Percentiles rank a stretch among this genome's conserved stretches.
Evolutionary conservation across 2,888 invertebrate genomes (phyloP).

Genomic region (Brachycybe producta): DNA sequence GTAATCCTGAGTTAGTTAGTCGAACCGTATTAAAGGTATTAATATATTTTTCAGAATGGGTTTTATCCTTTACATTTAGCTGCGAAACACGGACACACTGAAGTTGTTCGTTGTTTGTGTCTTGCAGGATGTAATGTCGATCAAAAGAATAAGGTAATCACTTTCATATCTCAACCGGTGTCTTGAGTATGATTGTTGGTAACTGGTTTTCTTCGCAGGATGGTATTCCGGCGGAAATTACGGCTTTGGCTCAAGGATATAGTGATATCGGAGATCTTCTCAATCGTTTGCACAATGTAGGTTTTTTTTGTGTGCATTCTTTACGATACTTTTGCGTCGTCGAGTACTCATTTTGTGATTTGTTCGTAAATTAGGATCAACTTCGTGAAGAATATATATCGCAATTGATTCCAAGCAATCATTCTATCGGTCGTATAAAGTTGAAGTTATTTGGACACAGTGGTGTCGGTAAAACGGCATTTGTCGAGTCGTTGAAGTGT

Average conservation of each 20-base stretch:
- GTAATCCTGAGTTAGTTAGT: neutral
- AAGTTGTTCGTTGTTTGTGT: constrained; percentile 54
- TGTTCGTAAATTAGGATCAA: constrained; percentile 27
- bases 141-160: constrained; percentile 44
- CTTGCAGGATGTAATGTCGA: constrained; percentile 57
- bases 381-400: constrained; percentile 42
- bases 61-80: constrained; percentile 56
- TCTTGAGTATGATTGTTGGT: neutral
- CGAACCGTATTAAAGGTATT: neutral
- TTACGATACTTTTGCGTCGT: constrained; percentile 16
- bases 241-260: constrained; percentile 60
- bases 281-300: constrained; percentile 48
- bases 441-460: constrained; percentile 57
- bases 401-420: constrained; percentile 48
- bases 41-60: constrained; percentile 33
- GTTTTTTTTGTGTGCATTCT: constrained; percentile 26
- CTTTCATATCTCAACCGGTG: no score
- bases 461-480: constrained; percentile 55
- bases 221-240: constrained; percentile 59
- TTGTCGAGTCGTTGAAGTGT: constrained; percentile 51
- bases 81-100: constrained; percentile 54
- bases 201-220: constrained; percentile 33
- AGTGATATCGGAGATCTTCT: constrained; percentile 53
- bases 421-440: constrained; percentile 47
- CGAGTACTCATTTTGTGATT: neutral